These are phyloP conservation scores for Lathronympha strigana DNA, from an alignment of 2,888 invertebrate genomes.

Conservation along the genomic window DNA sequence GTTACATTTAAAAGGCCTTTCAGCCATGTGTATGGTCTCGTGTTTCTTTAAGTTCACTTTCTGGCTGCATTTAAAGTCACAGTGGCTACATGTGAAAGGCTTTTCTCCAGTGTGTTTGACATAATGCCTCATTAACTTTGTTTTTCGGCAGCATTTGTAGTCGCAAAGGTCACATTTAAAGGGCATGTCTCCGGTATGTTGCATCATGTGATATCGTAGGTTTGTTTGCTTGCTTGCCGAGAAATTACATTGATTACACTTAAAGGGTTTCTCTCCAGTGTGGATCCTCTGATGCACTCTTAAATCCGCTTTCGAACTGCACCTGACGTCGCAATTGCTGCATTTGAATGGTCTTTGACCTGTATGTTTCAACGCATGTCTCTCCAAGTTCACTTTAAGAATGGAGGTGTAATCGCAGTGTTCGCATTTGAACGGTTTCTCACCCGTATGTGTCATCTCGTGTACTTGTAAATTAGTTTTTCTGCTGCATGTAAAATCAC, in stretches of 20 bases:
- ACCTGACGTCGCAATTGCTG: not conserved
- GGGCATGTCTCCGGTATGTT: not conserved
- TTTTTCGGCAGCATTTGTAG: not conserved
- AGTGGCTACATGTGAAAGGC: not conserved
- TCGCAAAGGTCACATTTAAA: not conserved
- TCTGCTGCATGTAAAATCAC: too few relatives aligned
- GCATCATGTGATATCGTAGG: not conserved
- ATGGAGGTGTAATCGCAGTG: too few relatives aligned
- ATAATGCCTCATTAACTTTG: not conserved
- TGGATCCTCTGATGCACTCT: not conserved
- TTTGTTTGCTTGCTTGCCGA: not conserved
- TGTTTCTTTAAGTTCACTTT: not conserved
- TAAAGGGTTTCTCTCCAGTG: not conserved
- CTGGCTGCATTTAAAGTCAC: not conserved
- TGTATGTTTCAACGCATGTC: not conserved
- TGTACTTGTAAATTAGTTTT: too few relatives aligned
- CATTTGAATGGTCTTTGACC: not conserved
- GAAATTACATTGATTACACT: not conserved
- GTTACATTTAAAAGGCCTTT: not conserved
- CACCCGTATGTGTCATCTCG: too few relatives aligned
- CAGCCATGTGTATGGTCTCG: not conserved
- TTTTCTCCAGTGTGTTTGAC: not conserved
- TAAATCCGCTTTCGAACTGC: not conserved
- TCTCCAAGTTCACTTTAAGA: too few relatives aligned
- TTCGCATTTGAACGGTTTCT: too few relatives aligned